These are phyloP conservation scores for Mionectes macconnelli DNA, from an alignment of 2,113 vertebrate species.

Conservation along the genomic window DNA sequence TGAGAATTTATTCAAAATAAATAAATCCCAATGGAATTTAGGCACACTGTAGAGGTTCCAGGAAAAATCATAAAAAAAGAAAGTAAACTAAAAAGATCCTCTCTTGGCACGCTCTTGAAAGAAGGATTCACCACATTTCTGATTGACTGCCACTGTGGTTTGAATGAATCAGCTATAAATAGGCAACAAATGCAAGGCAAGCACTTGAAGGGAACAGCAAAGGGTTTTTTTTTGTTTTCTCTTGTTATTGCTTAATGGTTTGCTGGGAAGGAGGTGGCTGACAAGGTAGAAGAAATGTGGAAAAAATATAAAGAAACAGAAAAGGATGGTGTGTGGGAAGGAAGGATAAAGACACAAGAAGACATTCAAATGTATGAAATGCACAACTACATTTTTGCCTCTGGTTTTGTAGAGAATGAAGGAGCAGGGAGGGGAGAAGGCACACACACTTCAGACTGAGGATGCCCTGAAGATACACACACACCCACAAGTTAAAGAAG, in stretches of 20 bases:
- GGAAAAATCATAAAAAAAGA: slow-evolving; percentile 15
- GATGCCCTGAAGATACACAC: background rate
- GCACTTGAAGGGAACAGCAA: background rate
- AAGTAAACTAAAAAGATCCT: slow-evolving; percentile 10
- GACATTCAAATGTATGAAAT: background rate
- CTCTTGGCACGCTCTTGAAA: slow-evolving; percentile 37
- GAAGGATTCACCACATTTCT: slow-evolving; percentile 60
- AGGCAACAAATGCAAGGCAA: slow-evolving; percentile 46
- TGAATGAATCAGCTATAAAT: slow-evolving; percentile 57
- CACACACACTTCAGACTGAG: background rate
- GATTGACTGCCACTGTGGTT: slow-evolving; percentile 44
- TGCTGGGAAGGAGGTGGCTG: background rate
- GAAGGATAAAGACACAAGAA: background rate
- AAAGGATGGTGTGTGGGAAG: background rate
- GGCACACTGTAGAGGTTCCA: background rate
- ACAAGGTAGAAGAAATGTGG: background rate
- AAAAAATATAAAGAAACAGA: background rate
- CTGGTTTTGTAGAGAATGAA: background rate
- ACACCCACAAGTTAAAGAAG: background rate
- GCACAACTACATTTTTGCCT: background rate
- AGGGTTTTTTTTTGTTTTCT: background rate
- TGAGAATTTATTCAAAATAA: slow-evolving; percentile 45
- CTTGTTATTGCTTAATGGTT: slow-evolving; percentile 11
- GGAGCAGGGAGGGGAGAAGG: background rate
- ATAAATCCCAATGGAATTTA: slow-evolving; percentile 33